Percentiles rank a stretch among this genome's conserved stretches.
Conservation (phyloP, 2,888 invertebrate species). For the Mactromeris polynyma region DNA sequence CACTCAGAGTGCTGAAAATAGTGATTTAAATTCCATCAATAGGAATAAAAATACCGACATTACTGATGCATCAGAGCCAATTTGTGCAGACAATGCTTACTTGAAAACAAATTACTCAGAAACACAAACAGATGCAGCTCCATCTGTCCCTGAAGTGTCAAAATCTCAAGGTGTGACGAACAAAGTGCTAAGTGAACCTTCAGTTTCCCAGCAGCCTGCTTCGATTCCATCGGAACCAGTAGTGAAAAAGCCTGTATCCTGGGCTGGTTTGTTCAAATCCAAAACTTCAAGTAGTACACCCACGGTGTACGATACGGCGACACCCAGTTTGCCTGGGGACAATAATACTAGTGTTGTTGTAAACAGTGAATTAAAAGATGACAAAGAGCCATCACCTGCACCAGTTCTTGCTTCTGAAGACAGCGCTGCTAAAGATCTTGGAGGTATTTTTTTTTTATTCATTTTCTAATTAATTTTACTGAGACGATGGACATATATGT, state of each 20-base stretch:
- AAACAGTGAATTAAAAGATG: constrained; percentile 47
- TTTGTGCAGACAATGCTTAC: not conserved
- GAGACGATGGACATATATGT: too few species aligned
- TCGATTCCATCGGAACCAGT: constrained; percentile 4
- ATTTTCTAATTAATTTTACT: not conserved
- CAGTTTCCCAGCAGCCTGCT: not conserved
- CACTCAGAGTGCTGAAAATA: not conserved
- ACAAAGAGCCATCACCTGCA: constrained; percentile 58
- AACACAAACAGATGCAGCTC: constrained; percentile 7
- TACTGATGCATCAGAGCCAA: not conserved
- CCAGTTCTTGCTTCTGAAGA: constrained; percentile 78
- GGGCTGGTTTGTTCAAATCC: constrained; percentile 78
- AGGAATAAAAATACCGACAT: not conserved
- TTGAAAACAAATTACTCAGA: not conserved
- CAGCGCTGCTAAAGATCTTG: constrained; percentile 74
- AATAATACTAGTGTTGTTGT: constrained; percentile 37
- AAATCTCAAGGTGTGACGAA: not conserved
- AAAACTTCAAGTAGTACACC: constrained; percentile 35
- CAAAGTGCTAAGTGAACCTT: constrained; percentile 23
- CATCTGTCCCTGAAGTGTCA: not conserved
- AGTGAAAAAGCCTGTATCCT: constrained; percentile 67
- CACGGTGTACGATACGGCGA: constrained; percentile 23
- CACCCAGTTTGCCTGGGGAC: constrained; percentile 33
- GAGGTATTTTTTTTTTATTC: constrained; percentile 63
- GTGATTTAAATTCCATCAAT: not conserved